Evolutionary conservation across 1,140 invertebrate species (phyloP).

Genomic region (Magallana angulata): DNA sequence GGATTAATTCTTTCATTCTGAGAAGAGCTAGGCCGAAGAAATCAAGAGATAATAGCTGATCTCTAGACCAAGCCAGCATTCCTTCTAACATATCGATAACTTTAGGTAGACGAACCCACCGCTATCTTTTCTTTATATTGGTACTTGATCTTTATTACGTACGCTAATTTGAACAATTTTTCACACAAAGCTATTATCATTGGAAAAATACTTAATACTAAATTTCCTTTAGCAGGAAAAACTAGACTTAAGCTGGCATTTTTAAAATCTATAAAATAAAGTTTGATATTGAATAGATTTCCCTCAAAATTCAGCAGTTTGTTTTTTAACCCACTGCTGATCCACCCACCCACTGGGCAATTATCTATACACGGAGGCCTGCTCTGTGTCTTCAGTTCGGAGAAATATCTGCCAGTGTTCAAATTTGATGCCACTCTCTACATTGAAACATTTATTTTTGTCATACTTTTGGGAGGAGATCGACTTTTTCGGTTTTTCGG

Average conservation of each 20-base stretch:
- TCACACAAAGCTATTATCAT: neutral
- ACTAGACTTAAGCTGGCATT: neutral
- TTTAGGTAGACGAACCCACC: neutral
- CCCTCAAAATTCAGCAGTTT: neutral
- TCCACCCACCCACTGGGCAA: neutral
- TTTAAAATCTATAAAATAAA: neutral
- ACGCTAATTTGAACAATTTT: neutral
- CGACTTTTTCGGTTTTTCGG: slow-evolving; percentile 26
- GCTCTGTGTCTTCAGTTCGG: neutral
- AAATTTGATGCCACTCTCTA: neutral
- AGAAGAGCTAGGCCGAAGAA: neutral
- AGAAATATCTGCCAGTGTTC: neutral
- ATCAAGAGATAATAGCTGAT: neutral
- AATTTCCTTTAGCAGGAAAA: neutral
- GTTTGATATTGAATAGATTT: neutral
- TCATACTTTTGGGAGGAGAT: slow-evolving; percentile 2
- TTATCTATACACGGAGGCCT: neutral
- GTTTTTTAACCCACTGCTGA: neutral
- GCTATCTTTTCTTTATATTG: neutral
- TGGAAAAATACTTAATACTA: neutral
- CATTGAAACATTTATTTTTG: slow-evolving; percentile 7
- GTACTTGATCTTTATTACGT: slow-evolving; percentile 8
- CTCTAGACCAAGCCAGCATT: neutral
- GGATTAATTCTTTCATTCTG: slow-evolving; percentile 26
- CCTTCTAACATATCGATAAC: neutral